These are phyloP conservation scores for Callipepla squamata DNA, from an alignment of 2,113 vertebrate species.

Conservation along the genomic window DNA sequence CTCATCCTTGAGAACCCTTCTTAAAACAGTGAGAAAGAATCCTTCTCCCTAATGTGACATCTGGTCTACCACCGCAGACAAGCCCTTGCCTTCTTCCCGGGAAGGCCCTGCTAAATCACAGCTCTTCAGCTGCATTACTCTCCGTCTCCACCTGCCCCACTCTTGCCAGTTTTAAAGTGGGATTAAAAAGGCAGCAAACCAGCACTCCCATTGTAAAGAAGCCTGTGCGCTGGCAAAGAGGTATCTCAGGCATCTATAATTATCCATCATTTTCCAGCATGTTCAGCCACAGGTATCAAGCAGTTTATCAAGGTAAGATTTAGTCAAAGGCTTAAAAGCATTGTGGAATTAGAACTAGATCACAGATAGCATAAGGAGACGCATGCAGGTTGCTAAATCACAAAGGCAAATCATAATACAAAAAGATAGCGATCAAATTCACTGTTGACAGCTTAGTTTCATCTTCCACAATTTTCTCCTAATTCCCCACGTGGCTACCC, in stretches of 20 bases:
- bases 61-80: background rate
- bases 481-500: background rate
- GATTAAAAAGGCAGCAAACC: background rate
- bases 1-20: background rate
- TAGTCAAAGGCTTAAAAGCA: background rate
- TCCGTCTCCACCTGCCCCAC: background rate
- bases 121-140: background rate
- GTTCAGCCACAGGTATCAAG: background rate
- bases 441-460: background rate
- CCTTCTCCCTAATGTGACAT: background rate
- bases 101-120: background rate
- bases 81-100: background rate
- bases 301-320: background rate
- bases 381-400: background rate
- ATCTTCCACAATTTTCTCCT: background rate
- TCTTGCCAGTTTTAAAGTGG: background rate
- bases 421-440: background rate
- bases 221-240: background rate
- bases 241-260: background rate
- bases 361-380: background rate
- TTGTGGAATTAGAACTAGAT: background rate
- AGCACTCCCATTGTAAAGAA: background rate
- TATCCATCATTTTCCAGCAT: background rate
- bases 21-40: background rate
- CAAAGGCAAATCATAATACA: background rate